A percentile compares a stretch with the other conserved stretches of the same genome.
phyloP scores from a whole-genome alignment of 1,140 invertebrate genomes.

The Bombyx mori region DNA sequence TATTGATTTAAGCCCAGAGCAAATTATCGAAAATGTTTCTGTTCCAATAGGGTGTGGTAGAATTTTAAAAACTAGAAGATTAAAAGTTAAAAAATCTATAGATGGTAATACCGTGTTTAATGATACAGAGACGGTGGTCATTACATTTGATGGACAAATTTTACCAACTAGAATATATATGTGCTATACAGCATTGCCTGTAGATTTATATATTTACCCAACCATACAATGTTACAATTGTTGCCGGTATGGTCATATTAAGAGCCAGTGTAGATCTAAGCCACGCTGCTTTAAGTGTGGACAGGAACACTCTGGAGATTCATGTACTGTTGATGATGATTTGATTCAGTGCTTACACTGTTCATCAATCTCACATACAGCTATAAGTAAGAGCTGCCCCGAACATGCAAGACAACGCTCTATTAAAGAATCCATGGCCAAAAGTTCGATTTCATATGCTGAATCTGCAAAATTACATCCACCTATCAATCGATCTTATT shows the following conservation, averaged over 20 bases:
- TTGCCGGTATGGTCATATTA: conserved; percentile 1
- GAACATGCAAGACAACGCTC: neutral
- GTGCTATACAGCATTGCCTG: neutral
- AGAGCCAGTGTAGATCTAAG: conserved; percentile 1
- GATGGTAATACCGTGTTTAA: too few relatives aligned
- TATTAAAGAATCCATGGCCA: conserved; percentile 2
- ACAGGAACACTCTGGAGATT: conserved; percentile 2
- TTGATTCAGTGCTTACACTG: conserved; percentile 1
- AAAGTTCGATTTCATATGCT: neutral
- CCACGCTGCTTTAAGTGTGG: conserved; percentile 5
- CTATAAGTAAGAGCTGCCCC: conserved; percentile 2
- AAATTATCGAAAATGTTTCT: too few relatives aligned
- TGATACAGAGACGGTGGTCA: too few relatives aligned
- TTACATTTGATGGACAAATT: too few relatives aligned
- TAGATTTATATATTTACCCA: conserved; percentile 5
- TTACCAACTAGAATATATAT: neutral
- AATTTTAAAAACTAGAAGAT: too few relatives aligned
- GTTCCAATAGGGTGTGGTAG: too few relatives aligned
- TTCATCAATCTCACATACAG: neutral
- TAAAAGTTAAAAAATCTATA: neutral
- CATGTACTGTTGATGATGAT: neutral
- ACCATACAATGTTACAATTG: conserved; percentile 6
- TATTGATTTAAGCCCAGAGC: too few relatives aligned
- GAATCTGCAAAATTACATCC: conserved; percentile 4
- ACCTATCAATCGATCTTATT: neutral